Conservation (phyloP, 2,113 vertebrate species). For the Hydropotes inermis region DNA sequence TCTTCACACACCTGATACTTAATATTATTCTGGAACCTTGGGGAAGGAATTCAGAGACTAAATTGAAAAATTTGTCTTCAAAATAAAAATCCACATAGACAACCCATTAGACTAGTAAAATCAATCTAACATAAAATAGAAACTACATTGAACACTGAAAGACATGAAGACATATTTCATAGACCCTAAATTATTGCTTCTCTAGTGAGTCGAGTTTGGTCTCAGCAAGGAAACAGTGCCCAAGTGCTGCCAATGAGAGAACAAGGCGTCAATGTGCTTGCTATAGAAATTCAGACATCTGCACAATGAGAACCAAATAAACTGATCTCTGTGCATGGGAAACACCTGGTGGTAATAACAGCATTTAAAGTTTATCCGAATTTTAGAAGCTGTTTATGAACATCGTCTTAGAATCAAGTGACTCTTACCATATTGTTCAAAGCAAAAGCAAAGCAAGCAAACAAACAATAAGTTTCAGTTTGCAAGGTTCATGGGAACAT, state of each 20-base stretch:
- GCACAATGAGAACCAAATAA: not conserved
- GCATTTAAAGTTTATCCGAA: not conserved
- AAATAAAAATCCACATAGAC: not conserved
- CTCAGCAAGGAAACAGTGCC: not conserved
- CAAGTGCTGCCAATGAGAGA: not conserved
- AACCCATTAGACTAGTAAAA: not conserved
- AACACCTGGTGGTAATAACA: not conserved
- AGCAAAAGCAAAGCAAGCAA: not conserved
- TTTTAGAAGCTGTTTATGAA: not conserved
- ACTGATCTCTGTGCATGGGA: not conserved
- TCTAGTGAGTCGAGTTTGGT: not conserved
- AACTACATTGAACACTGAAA: not conserved
- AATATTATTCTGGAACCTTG: not conserved
- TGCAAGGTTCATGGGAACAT: not conserved
- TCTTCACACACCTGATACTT: not conserved
- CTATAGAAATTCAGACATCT: not conserved
- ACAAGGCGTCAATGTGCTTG: not conserved
- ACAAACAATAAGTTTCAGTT: not conserved
- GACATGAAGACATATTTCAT: not conserved
- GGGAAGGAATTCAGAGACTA: not conserved
- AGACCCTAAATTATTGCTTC: not conserved
- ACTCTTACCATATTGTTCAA: not conserved
- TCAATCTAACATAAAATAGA: not conserved
- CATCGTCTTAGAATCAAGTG: not conserved
- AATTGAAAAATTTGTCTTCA: not conserved